Evolutionary conservation across 2,888 invertebrate genomes (phyloP).

Genomic region (Spilarctia lutea): DNA sequence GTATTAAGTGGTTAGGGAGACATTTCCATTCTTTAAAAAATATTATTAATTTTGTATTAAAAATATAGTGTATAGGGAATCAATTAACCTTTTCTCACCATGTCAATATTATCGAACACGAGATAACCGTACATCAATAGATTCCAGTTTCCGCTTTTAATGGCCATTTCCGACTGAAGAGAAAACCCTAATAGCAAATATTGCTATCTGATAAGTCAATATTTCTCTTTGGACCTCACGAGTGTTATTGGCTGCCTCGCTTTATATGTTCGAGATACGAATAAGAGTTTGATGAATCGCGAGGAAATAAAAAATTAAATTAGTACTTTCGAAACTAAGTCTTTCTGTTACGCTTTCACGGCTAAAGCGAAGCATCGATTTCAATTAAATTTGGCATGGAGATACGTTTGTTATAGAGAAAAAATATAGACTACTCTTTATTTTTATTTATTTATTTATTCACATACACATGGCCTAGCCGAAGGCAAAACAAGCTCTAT

Average conservation of each 20-base stretch:
- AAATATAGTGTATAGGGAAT: too few relatives aligned
- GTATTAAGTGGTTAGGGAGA: not conserved
- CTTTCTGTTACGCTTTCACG: too few relatives aligned
- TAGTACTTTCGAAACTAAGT: too few relatives aligned
- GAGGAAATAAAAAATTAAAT: not conserved
- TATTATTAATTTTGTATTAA: not conserved
- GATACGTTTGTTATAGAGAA: too few relatives aligned
- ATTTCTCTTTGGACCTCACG: conserved; percentile 33
- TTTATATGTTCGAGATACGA: not conserved
- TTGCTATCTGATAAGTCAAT: conserved; percentile 50
- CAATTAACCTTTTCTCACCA: not conserved
- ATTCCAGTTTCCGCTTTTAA: conserved; percentile 33
- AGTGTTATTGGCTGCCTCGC: conserved; percentile 33
- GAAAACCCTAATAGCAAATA: conserved; percentile 45
- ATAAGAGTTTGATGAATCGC: conserved; percentile 4
- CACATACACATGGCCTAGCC: too few relatives aligned
- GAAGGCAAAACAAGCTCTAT: too few relatives aligned
- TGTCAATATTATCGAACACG: conserved; percentile 7
- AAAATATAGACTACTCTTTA: too few relatives aligned
- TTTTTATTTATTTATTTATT: too few relatives aligned
- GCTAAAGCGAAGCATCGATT: too few relatives aligned
- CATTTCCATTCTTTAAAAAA: not conserved
- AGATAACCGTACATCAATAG: conserved; percentile 37
- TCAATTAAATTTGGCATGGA: too few relatives aligned
- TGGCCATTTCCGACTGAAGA: conserved; percentile 36